Percentiles rank a stretch among this genome's conserved stretches.
Conservation (phyloP, 2,113 vertebrate genomes). For the Mormyrus lacerda region DNA sequence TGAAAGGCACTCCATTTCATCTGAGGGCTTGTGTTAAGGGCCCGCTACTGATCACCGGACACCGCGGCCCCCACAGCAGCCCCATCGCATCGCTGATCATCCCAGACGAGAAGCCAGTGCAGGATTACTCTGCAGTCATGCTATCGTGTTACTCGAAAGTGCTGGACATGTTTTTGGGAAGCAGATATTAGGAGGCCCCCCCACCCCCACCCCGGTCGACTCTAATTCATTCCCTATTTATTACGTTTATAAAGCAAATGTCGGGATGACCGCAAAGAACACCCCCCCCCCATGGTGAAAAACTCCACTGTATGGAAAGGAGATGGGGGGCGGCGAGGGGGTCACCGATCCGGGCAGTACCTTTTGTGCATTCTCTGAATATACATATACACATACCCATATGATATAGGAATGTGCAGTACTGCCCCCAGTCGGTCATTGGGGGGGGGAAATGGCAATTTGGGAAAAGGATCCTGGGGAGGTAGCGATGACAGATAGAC, state of each 20-base stretch:
- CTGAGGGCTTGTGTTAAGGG: neutral
- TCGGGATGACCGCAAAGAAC: constrained; percentile 17
- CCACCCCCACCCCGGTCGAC: neutral
- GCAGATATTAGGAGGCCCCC: constrained; percentile 20
- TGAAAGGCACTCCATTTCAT: neutral
- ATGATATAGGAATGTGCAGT: neutral
- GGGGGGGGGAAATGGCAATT: neutral
- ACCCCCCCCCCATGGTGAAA: neutral
- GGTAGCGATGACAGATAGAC: neutral
- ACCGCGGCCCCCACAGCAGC: no score
- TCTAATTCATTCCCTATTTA: constrained; percentile 12
- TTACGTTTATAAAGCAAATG: constrained; percentile 22
- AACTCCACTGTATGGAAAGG: neutral
- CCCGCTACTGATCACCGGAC: neutral
- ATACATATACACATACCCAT: neutral
- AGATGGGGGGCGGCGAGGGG: neutral
- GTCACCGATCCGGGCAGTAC: neutral
- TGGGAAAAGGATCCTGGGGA: neutral
- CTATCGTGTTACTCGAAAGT: neutral
- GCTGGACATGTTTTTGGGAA: neutral
- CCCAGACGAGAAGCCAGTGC: neutral
- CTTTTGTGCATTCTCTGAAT: neutral
- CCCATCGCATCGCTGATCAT: neutral
- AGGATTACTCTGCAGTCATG: neutral
- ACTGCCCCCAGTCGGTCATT: neutral